Evolutionary conservation across 2,113 vertebrate genomes (phyloP).

Genomic region (Corapipo altera): DNA sequence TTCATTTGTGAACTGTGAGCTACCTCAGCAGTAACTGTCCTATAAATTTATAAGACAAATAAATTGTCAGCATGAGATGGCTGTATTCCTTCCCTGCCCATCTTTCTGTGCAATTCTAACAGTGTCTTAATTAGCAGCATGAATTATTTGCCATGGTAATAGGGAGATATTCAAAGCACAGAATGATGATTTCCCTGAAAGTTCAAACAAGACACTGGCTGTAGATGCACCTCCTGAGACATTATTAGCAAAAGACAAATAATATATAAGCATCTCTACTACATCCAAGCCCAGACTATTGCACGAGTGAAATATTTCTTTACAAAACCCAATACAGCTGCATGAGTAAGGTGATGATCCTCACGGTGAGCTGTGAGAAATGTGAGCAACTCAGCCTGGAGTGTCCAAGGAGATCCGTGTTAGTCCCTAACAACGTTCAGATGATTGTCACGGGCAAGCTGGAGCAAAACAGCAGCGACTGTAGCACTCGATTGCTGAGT

Average conservation of each 20-base stretch:
- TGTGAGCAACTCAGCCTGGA: not conserved
- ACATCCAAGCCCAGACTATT: not conserved
- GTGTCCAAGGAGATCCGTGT: not conserved
- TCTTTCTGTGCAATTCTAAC: not conserved
- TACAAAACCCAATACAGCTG: not conserved
- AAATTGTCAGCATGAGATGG: not conserved
- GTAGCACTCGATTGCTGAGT: not conserved
- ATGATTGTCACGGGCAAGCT: not conserved
- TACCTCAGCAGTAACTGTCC: not conserved
- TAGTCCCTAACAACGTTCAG: not conserved
- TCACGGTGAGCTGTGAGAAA: not conserved
- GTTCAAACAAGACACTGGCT: not conserved
- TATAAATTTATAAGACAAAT: not conserved
- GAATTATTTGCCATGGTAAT: slow-evolving; percentile 6
- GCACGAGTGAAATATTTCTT: not conserved
- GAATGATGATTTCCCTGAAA: not conserved
- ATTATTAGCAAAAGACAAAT: not conserved
- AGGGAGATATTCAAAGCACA: not conserved
- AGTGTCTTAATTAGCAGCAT: not conserved
- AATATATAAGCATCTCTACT: not conserved
- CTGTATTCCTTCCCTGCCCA: not conserved
- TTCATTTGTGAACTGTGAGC: not conserved
- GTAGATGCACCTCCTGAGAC: not conserved
- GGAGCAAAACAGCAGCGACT: not conserved
- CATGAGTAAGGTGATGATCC: not conserved